A percentile compares a stretch with the other conserved stretches of the same genome.
Evolutionary conservation across 2,113 vertebrate genomes (phyloP).

Genomic region (Microcebus tavaratra): DNA sequence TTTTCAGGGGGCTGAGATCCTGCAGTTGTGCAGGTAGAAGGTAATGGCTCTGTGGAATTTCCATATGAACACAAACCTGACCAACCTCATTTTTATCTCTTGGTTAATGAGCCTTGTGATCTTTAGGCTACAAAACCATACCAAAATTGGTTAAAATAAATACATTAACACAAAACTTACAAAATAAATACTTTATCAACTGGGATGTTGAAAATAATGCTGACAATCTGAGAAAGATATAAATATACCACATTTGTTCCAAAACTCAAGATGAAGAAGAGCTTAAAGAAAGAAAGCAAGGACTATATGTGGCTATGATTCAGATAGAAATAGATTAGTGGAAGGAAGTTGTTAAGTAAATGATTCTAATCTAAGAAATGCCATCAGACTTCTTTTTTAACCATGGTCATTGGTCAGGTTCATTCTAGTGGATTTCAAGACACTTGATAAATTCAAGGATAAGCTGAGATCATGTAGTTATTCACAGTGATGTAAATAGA

Average conservation of each 20-base stretch:
- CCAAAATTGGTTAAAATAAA: not conserved
- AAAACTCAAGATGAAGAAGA: conserved; percentile 57
- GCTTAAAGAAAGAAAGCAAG: conserved; percentile 50
- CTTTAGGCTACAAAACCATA: not conserved
- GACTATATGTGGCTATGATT: conserved; percentile 57
- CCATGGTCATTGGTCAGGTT: conserved; percentile 55
- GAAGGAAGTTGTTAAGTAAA: conserved; percentile 69
- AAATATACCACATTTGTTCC: conserved; percentile 52
- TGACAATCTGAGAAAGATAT: conserved; percentile 47
- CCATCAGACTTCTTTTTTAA: conserved; percentile 54
- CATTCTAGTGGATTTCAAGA: conserved; percentile 48
- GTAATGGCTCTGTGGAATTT: not conserved
- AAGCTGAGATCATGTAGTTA: conserved; percentile 51
- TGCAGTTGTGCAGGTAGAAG: not conserved
- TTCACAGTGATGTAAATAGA: conserved; percentile 55
- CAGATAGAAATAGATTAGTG: conserved; percentile 66
- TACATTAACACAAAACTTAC: not conserved
- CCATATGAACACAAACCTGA: not conserved
- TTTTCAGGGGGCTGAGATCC: not conserved
- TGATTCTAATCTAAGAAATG: conserved; percentile 63
- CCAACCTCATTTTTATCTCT: not conserved
- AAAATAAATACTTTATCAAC: conserved; percentile 32
- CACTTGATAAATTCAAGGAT: conserved; percentile 53
- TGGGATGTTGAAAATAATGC: conserved; percentile 43
- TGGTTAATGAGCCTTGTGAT: not conserved